These are phyloP conservation scores for Drosophila basisetae DNA, from an alignment of 2,888 invertebrate species.

Conservation along the genomic window DNA sequence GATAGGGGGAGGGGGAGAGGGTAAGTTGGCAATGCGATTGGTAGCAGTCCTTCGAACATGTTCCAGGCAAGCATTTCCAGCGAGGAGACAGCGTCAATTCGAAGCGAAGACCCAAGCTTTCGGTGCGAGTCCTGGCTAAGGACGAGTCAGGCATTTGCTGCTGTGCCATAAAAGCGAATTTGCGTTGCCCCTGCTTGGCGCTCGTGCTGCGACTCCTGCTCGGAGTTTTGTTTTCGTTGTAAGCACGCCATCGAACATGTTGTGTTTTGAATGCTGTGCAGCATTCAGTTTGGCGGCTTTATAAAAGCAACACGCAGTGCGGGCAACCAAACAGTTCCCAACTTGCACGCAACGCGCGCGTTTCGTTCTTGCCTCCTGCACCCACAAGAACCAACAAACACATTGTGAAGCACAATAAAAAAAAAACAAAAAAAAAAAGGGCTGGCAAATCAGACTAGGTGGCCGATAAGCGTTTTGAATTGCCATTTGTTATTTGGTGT, in stretches of 20 bases:
- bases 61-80: conserved; percentile 33
- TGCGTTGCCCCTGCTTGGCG: conserved; percentile 16
- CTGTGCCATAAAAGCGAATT: conserved; percentile 10
- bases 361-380: conserved; percentile 9
- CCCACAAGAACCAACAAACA: neutral
- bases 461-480: conserved; percentile 36
- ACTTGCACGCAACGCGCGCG: conserved; percentile 63
- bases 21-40: conserved; percentile 37
- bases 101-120: conserved; percentile 29
- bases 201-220: conserved; percentile 32
- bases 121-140: conserved; percentile 48
- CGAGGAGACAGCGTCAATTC: conserved; percentile 25
- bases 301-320: conserved; percentile 57
- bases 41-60: conserved; percentile 26
- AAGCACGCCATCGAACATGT: conserved; percentile 63
- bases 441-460: conserved; percentile 1
- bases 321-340: conserved; percentile 49
- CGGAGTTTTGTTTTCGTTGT: conserved; percentile 70
- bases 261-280: conserved; percentile 73
- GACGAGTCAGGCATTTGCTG: neutral
- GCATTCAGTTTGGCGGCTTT: conserved; percentile 49
- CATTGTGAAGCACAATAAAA: neutral
- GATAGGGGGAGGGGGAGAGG: neutral
- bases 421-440: neutral
- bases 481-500: conserved; percentile 21